Evolutionary conservation across 2,797 vertebrate genomes (phyloP).

Genomic region (Ataeniobius toweri): DNA sequence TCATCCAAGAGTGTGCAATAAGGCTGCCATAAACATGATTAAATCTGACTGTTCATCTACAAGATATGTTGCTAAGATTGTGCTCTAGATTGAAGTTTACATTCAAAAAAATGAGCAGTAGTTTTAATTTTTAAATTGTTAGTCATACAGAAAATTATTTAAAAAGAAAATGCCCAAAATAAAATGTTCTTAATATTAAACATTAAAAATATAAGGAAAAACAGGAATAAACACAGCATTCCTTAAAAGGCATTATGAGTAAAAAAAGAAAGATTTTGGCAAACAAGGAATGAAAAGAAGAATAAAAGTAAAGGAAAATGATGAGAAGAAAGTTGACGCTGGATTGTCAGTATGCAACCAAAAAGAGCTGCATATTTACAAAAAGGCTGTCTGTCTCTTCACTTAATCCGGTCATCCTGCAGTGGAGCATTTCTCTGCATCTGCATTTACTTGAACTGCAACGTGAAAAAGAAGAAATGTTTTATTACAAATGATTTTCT

Average conservation of each 20-base stretch:
- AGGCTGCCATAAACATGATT: conserved; percentile 30
- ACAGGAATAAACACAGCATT: conserved; percentile 18
- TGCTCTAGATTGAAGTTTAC: conserved; percentile 20
- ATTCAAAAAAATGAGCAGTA: conserved; percentile 34
- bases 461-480: conserved; percentile 23
- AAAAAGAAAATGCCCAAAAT: conserved; percentile 27
- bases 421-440: conserved; percentile 31
- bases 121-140: conserved; percentile 33
- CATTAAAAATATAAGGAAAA: conserved; percentile 25
- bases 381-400: conserved; percentile 24
- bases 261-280: conserved; percentile 53
- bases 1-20: conserved; percentile 39
- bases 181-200: conserved; percentile 37
- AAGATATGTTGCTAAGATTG: conserved; percentile 30
- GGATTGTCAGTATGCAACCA: conserved; percentile 60
- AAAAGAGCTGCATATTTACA: conserved; percentile 40
- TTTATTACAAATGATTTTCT: neutral
- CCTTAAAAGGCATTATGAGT: conserved; percentile 31
- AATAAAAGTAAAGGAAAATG: conserved; percentile 1
- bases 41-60: conserved; percentile 21
- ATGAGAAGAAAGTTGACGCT: conserved; percentile 23
- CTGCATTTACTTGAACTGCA: conserved; percentile 75
- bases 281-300: conserved; percentile 25
- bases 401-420: conserved; percentile 25
- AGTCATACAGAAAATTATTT: conserved; percentile 29